phyloP scores from a whole-genome alignment of 2,888 invertebrate species.

The Drosophila siamana region DNA sequence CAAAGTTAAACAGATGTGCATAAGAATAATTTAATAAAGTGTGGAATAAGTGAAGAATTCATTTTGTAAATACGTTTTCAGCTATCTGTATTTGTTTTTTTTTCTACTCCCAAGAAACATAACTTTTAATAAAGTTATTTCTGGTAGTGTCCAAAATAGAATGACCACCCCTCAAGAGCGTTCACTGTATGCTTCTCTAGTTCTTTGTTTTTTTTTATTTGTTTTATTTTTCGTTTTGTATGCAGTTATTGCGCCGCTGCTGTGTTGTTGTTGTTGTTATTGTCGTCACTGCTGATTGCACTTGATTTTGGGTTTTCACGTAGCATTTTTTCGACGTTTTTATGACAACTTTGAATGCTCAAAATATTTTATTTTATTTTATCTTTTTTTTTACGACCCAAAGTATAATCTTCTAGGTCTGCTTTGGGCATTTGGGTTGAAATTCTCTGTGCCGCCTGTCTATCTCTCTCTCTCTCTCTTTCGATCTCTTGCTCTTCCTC shows the following conservation, averaged over 20 bases:
- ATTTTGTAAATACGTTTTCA: no score
- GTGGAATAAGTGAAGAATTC: no score
- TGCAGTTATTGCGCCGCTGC: conserved; percentile 7
- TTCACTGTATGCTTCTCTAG: conserved; percentile 20
- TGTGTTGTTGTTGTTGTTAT: conserved; percentile 15
- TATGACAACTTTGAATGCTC: conserved; percentile 23
- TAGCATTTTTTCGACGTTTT: conserved; percentile 10
- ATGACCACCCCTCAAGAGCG: neutral
- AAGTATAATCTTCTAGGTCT: conserved; percentile 12
- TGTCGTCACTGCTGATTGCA: conserved; percentile 43
- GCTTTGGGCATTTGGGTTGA: neutral
- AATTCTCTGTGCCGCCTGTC: conserved; percentile 32
- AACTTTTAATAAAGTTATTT: no score
- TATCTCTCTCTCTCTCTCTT: neutral
- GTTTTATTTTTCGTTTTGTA: conserved; percentile 53
- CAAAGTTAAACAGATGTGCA: no score
- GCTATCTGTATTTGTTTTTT: no score
- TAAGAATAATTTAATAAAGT: no score
- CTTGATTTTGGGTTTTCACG: conserved; percentile 46
- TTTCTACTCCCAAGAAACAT: no score
- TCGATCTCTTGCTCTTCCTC: neutral
- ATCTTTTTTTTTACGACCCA: conserved; percentile 18
- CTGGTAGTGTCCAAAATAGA: no score
- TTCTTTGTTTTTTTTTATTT: conserved; percentile 38
- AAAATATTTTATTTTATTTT: conserved; percentile 27